Conservation (phyloP, 2,888 invertebrate species). For the Cotesia congregata region DNA sequence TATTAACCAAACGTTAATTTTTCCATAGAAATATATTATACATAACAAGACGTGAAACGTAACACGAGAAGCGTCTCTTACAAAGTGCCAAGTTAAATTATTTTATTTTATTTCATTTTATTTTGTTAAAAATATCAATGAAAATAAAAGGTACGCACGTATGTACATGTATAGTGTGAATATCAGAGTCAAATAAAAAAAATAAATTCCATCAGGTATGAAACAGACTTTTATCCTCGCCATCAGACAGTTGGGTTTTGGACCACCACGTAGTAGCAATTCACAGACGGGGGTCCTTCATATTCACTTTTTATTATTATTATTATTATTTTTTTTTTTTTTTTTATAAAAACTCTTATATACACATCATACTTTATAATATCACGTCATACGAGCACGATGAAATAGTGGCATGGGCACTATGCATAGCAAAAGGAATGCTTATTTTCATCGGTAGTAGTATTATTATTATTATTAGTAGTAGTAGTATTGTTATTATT, state of each 20-base stretch:
- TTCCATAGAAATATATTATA: background rate
- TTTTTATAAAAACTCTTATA: background rate
- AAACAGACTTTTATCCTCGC: constrained; percentile 19
- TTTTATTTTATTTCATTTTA: background rate
- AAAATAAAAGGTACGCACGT: constrained; percentile 2
- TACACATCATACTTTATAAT: constrained; percentile 58
- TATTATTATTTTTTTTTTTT: background rate
- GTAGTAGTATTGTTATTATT: background rate
- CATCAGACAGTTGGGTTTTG: constrained; percentile 56
- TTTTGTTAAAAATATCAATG: constrained; percentile 11
- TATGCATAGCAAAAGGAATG: constrained; percentile 64
- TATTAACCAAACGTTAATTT: constrained; percentile 11
- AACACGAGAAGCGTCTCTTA: constrained; percentile 21
- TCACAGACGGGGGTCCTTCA: constrained; percentile 66
- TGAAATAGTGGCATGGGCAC: constrained; percentile 66
- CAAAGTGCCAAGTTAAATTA: constrained; percentile 9
- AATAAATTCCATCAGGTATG: constrained; percentile 20
- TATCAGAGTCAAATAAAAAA: constrained; percentile 11
- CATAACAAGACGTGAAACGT: constrained; percentile 2
- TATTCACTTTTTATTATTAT: background rate
- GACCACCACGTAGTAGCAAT: constrained; percentile 68
- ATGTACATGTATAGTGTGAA: background rate
- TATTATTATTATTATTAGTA: no score
- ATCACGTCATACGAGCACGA: constrained; percentile 70
- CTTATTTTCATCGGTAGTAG: constrained; percentile 51